Evolutionary conservation across 2,113 vertebrate genomes (phyloP).

Genomic region (Climacteris rufus): DNA sequence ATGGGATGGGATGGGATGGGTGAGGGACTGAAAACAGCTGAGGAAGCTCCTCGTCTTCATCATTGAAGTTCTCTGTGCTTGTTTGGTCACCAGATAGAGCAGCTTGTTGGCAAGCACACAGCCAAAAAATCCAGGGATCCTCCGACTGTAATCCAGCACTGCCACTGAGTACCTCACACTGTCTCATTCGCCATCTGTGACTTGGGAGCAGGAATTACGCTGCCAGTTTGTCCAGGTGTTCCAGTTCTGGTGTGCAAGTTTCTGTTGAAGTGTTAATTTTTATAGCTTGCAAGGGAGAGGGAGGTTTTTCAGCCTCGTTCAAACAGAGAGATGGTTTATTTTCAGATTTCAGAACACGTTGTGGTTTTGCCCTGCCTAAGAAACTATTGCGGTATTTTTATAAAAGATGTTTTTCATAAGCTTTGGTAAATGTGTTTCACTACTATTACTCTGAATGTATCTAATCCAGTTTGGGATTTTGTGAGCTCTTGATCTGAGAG

Average conservation of each 20-base stretch:
- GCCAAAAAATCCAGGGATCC: background rate
- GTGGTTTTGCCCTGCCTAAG: background rate
- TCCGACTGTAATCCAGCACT: background rate
- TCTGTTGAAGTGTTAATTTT: background rate
- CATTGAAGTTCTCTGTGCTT: background rate
- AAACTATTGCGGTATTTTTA: background rate
- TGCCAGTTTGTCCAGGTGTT: background rate
- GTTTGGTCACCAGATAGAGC: background rate
- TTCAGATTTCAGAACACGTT: background rate
- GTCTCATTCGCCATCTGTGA: background rate
- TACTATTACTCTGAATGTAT: background rate
- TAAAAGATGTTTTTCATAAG: conserved; percentile 26
- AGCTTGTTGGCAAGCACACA: background rate
- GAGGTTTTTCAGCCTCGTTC: background rate
- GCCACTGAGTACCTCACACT: background rate
- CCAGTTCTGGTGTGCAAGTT: background rate
- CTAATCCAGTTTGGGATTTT: background rate
- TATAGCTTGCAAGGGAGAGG: background rate
- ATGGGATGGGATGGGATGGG: background rate
- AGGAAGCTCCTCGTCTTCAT: background rate
- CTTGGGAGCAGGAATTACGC: background rate
- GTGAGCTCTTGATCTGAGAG: background rate
- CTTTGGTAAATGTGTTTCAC: background rate
- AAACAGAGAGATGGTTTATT: background rate
- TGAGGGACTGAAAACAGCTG: background rate